A percentile compares a stretch with the other conserved stretches of the same genome.
phyloP scores from a whole-genome alignment of 2,113 vertebrate genomes.

The Leiothrix lutea region DNA sequence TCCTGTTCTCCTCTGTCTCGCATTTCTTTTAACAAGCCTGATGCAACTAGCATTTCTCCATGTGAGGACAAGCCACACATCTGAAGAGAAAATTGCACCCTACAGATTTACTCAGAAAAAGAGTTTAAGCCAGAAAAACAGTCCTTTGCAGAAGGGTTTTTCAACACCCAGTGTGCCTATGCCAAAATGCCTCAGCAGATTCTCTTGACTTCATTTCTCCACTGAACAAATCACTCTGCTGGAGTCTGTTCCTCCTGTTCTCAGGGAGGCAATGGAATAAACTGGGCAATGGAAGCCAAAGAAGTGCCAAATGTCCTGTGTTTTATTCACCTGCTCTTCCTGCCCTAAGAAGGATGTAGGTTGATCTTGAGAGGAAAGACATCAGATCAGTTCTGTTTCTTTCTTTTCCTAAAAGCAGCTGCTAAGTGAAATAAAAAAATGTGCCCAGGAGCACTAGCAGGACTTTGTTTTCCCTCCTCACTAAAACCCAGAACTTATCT shows the following conservation, averaged over 20 bases:
- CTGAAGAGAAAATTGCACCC: not conserved
- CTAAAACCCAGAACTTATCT: slow-evolving; percentile 40
- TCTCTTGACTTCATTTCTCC: not conserved
- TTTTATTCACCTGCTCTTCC: slow-evolving; percentile 76
- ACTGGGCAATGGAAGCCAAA: slow-evolving; percentile 40
- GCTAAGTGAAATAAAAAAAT: slow-evolving; percentile 54
- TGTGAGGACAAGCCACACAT: not conserved
- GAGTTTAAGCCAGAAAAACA: not conserved
- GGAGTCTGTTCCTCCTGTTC: slow-evolving; percentile 38
- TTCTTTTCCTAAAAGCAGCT: slow-evolving; percentile 64
- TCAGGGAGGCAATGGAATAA: slow-evolving; percentile 10
- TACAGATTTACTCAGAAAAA: not conserved
- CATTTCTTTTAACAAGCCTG: not conserved
- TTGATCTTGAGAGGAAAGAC: slow-evolving; percentile 62
- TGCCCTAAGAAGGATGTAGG: slow-evolving; percentile 72
- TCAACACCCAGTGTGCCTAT: not conserved
- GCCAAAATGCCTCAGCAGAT: not conserved
- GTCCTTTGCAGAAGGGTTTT: not conserved
- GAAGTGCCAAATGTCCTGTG: slow-evolving; percentile 49
- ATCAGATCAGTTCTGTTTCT: slow-evolving; percentile 58
- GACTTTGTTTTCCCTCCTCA: slow-evolving; percentile 17
- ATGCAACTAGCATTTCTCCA: not conserved
- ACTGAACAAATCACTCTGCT: not conserved
- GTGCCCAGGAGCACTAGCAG: slow-evolving; percentile 29
- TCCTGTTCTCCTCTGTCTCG: not conserved